These are phyloP conservation scores for Ranitomeya imitator DNA, from an alignment of 2,113 vertebrate genomes.

Conservation along the genomic window DNA sequence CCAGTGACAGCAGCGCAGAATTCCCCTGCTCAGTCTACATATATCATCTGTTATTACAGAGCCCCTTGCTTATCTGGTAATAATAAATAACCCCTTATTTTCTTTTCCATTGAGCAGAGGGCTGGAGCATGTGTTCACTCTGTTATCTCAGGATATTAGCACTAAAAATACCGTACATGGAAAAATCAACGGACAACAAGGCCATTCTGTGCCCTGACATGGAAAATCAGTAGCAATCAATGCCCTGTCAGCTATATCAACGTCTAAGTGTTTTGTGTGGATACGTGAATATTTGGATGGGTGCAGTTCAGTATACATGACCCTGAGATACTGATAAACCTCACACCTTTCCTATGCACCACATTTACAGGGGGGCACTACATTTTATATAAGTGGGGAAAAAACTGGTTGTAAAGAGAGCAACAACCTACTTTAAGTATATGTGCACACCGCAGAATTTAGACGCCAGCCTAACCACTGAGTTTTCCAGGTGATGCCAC, in stretches of 20 bases:
- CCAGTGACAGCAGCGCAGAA: neutral
- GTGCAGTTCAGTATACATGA: neutral
- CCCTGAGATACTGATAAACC: neutral
- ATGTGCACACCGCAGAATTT: too few relatives aligned
- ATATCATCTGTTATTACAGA: conserved; percentile 25
- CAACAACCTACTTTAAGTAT: too few relatives aligned
- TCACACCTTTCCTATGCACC: neutral
- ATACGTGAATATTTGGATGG: neutral
- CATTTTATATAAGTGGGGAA: too few relatives aligned
- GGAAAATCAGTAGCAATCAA: conserved; percentile 39
- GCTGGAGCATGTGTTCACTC: conserved; percentile 2
- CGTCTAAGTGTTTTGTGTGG: conserved; percentile 7
- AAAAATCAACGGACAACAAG: conserved; percentile 39
- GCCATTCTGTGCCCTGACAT: conserved; percentile 33
- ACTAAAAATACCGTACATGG: conserved; percentile 49
- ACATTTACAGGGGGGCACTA: too few relatives aligned
- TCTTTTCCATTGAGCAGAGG: conserved; percentile 38
- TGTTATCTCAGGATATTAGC: conserved; percentile 51
- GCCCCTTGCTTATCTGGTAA: neutral
- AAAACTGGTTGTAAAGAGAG: too few relatives aligned
- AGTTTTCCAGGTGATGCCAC: too few relatives aligned
- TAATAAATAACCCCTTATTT: conserved; percentile 38
- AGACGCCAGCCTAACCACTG: too few relatives aligned
- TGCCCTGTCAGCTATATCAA: conserved; percentile 26
- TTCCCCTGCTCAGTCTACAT: neutral